Conservation (phyloP, 2,888 invertebrate genomes). For the Ophraella communa region DNA sequence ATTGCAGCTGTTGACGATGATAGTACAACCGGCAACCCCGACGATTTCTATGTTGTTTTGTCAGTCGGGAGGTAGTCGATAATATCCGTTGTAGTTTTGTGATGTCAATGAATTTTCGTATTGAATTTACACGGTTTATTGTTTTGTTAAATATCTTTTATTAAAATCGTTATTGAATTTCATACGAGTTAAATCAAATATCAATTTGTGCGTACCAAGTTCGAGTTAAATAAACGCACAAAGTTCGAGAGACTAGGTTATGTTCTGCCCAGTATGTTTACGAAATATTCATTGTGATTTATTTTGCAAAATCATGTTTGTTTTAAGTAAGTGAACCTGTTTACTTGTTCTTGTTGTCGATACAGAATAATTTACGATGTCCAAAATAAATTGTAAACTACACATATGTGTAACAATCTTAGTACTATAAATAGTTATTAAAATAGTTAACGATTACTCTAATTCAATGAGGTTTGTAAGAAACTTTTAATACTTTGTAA, state of each 20-base stretch:
- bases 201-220: neutral
- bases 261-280: slow-evolving; percentile 20
- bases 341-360: neutral
- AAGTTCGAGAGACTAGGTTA: slow-evolving; percentile 18
- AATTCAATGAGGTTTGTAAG: neutral
- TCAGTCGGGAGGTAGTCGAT: slow-evolving; percentile 19
- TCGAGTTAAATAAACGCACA: neutral
- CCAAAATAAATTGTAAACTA: neutral
- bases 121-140: slow-evolving; percentile 1
- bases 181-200: neutral
- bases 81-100: slow-evolving; percentile 9
- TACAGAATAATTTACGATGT: neutral
- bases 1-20: neutral
- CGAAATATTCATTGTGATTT: slow-evolving; percentile 13
- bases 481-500: neutral
- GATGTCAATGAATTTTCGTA: slow-evolving; percentile 1
- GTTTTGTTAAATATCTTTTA: slow-evolving; percentile 1
- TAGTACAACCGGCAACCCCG: neutral
- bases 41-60: slow-evolving; percentile 10
- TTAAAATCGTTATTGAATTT: neutral
- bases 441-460: neutral
- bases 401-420: neutral
- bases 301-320: neutral
- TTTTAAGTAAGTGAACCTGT: neutral
- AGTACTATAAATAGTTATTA: neutral